Base-by-base conservation (phyloP, 2,113 vertebrate genomes). In the Hemiscyllium ocellatum region DNA sequence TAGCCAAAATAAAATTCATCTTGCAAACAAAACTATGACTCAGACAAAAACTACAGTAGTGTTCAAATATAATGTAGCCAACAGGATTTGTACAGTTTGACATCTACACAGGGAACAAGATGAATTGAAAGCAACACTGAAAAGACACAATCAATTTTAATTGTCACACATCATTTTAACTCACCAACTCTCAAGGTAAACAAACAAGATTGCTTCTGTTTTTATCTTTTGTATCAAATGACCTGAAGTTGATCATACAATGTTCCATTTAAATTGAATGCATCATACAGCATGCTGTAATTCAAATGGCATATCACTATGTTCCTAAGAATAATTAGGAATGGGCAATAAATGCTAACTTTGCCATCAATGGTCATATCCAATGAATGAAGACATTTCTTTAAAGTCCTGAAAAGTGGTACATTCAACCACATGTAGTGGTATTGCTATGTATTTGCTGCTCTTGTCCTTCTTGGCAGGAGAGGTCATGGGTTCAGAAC, bases 1-100 rank as follows among this genome's bases (percentile, higher is more conserved):
- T 61, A 22, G 61, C 15, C 89, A 93, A 93, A 93, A 66, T n/a
- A 83, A 83, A 93, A 61, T 68, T 93, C 37, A n/a, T 65, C 89
- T 68, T 66, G 33, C 89, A 93, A 33, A 66, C 61, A 66, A 61
- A 37, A 6, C 33, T 17, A 37, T 68, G 24, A 66, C 61, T 22
- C 56, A 66, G 89, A 65, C 15, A 66, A 66, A 66, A 93, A 2
- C 15, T 37, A n/a, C 33, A n/a, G 13, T 68, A 19, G 37, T 65
- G 37, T 61, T 37, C 33, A 33, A 93, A 37, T 68, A 93, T n/a
- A 68, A 17, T 22, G 29, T 90, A 33, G 15, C 52, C 87, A 3
- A n/a, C 2, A 3, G 15, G 37, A 61, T 0, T 91, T 29, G 15
- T 68, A 33, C 19, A 37, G 37, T 61, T 37, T 17, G 10, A 22